Base-by-base conservation (phyloP, 2,797 vertebrate genomes). In the Spatula clypeata region DNA sequence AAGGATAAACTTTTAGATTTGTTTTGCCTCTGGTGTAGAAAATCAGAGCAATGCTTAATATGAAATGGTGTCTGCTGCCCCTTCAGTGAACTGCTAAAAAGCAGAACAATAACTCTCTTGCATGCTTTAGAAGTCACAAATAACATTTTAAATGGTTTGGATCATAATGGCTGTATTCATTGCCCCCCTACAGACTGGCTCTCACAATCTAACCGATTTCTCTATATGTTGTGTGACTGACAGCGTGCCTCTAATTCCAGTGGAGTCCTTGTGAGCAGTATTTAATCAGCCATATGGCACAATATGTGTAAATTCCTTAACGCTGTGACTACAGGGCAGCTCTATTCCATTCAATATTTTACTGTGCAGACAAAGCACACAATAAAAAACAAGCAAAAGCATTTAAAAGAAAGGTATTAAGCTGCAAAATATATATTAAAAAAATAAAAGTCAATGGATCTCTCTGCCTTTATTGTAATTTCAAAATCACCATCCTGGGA, bases 151-250 rank as follows among this genome's bases (percentile, higher is more conserved):
- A 82, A 85, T 4, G 13, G 75, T 76, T 87, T 85, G 74, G 64
- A 44, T 85, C 55, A 91, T 92, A 94, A 86, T 64, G 31, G 86
- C 67, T 73, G 77, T 85, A 96, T 94, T 94, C 81, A 91, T 91
- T 90, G 42, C n/a, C 27, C 80, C 83, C 29, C 62, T 93, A 75
- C 86, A 57, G 38, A 32, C 27, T 65, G 27, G 53, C 61, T 83
- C 44, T 67, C 58, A 18, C 58, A 58, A 86, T 55, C 45, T 9
- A 86, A 88, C 92, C 32, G 32, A 12, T 54, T 87, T 66, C 88
- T 91, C 67, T 82, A 54, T 86, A 79, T 44, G 70, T 89, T 58
- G n/a, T 27, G 31, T 85, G 87, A 47, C 26, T 71, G 67, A 42
- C 2, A 11, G 32, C 40, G 9, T 85, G 75, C 75, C 53, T 76